Conservation (phyloP, 1,140 invertebrate genomes). For the Calephelis virginiensis region DNA sequence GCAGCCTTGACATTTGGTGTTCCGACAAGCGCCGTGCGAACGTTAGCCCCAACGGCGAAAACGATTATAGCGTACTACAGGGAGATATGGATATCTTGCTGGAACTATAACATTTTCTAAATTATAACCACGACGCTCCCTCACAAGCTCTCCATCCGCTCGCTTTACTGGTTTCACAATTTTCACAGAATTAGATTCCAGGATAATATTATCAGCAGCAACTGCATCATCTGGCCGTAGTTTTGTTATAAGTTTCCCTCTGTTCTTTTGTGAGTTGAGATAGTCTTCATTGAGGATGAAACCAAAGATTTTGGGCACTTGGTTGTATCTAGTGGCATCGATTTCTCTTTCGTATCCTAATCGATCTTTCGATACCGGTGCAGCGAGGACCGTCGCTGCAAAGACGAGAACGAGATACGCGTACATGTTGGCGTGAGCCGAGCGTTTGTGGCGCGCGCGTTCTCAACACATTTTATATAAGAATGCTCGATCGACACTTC, state of each 20-base stretch:
- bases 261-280: conserved; percentile 54
- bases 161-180: conserved; percentile 56
- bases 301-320: conserved; percentile 51
- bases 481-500: conserved; percentile 68
- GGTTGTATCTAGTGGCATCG: conserved; percentile 51
- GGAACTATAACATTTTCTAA: conserved; percentile 75
- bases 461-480: conserved; percentile 68
- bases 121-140: conserved; percentile 74
- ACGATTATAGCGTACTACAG: conserved; percentile 57
- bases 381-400: conserved; percentile 43
- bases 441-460: conserved; percentile 68
- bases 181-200: conserved; percentile 68
- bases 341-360: conserved; percentile 67
- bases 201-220: conserved; percentile 68
- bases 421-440: conserved; percentile 65
- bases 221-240: conserved; percentile 61
- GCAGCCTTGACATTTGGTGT: conserved; percentile 70
- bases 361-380: conserved; percentile 39
- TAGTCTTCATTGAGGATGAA: conserved; percentile 58
- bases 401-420: conserved; percentile 64
- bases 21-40: conserved; percentile 34
- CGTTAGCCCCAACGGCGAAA: conserved; percentile 70
- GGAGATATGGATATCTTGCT: conserved; percentile 65
- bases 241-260: conserved; percentile 59
- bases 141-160: conserved; percentile 48